Base-by-base conservation (phyloP, 2,797 vertebrate genomes). In the Leptoclinus maculatus region DNA sequence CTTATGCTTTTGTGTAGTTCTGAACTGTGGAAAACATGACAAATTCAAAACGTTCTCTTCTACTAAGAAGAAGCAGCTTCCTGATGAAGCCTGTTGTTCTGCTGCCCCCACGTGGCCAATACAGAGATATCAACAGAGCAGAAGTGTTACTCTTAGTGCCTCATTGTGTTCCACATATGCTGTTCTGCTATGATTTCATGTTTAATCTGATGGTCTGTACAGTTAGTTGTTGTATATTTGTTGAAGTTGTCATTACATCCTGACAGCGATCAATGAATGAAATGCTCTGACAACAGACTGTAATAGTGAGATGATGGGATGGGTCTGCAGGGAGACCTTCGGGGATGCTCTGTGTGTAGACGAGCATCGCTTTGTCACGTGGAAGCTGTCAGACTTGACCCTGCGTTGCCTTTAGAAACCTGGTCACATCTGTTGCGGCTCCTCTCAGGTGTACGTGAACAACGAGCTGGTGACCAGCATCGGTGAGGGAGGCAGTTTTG, bases 401-500 rank as follows among this genome's bases (percentile, higher is more conserved):
- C 23, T 54, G 27, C 43, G 8, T 41, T 10, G 17, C 47, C 51
- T 10, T 8, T 29, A n/a, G 25, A 60, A 63, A 64, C 14, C 10
- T 25, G 14, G 7, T 12, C 38, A 17, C 53, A 14, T 56, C 25
- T 56, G 53, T 11, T 53, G 3, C 59, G 32, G 49, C 29, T 21
- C 29, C 23, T 13, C 58, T 1, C 49, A 84, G 97, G 96, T 98
- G 47, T 97, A 97, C 3, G 97, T 98, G 69, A 97, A 97, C 93
- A 97, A 82, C 0, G 97, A 97, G 66, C 97, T 96, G 96, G 96
- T 96, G 45, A 98, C 97, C 84, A 96, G 94, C 3, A 97, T 98
- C 36, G 96, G 97, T 0, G 97, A 97, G 84, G 97, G 97, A 14
- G 97, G 97, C 4, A 97, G 97, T 82, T 97, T 97, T 57, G 97